Evolutionary conservation across 2,113 vertebrate species (phyloP).

Genomic region (Marmota monax): DNA sequence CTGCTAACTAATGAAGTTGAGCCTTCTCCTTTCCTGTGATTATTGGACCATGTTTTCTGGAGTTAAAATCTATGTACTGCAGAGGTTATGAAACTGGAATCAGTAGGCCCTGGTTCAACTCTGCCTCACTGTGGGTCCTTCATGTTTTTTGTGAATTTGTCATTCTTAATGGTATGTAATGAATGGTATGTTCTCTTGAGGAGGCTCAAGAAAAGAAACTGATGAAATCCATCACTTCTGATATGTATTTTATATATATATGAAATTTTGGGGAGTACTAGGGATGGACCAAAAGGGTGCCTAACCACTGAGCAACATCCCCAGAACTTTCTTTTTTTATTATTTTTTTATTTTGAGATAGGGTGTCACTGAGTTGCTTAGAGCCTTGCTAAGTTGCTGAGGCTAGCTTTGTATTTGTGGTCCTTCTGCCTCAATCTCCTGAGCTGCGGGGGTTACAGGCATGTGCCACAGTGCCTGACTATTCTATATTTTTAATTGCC

Average conservation of each 20-base stretch:
- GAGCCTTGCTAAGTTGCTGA: too few relatives aligned
- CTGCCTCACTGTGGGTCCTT: neutral
- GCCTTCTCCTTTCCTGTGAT: neutral
- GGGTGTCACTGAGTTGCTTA: too few relatives aligned
- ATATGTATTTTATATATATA: too few relatives aligned
- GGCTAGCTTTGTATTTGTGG: too few relatives aligned
- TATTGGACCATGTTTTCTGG: neutral
- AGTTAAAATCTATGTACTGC: neutral
- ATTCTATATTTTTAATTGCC: neutral
- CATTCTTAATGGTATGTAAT: neutral
- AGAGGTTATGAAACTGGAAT: neutral
- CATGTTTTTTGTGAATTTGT: neutral
- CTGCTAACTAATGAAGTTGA: slow-evolving; percentile 2
- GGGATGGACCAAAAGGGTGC: too few relatives aligned
- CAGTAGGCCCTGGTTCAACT: neutral
- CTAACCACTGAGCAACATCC: too few relatives aligned
- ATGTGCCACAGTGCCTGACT: too few relatives aligned
- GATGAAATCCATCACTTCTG: neutral
- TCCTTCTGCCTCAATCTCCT: too few relatives aligned
- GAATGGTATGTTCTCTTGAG: neutral
- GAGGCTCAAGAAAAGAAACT: neutral
- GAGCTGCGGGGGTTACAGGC: too few relatives aligned
- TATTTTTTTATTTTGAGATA: too few relatives aligned
- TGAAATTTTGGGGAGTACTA: too few relatives aligned
- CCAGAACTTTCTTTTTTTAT: too few relatives aligned